Conservation (phyloP, 2,113 vertebrate genomes). For the Ellobius talpinus region DNA sequence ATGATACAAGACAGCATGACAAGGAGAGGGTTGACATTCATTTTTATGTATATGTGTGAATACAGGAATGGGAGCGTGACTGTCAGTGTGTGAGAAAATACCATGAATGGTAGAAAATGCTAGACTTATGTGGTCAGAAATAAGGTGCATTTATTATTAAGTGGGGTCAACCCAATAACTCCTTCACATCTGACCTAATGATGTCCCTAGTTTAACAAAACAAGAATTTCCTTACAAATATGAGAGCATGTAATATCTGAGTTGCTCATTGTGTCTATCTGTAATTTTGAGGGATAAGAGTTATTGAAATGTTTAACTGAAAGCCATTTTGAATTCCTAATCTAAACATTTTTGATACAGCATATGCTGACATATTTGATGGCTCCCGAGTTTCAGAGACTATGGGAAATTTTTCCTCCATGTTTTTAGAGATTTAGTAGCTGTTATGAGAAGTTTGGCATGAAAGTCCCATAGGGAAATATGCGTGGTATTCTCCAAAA, state of each 20-base stretch:
- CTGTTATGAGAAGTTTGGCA: constrained; percentile 12
- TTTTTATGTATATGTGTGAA: not conserved
- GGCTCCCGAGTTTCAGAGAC: not conserved
- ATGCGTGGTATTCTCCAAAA: constrained; percentile 27
- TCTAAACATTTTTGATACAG: not conserved
- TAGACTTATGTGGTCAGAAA: not conserved
- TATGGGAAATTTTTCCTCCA: not conserved
- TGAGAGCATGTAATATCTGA: not conserved
- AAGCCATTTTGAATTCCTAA: constrained; percentile 2
- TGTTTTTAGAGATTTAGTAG: not conserved
- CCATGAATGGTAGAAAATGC: not conserved
- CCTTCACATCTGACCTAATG: not conserved
- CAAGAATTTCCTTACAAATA: not conserved
- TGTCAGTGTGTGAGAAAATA: not conserved
- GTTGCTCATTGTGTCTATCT: not conserved
- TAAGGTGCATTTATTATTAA: constrained; percentile 17
- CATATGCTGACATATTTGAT: not conserved
- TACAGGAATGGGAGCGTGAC: not conserved
- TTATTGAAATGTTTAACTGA: constrained; percentile 24
- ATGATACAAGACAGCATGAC: not conserved
- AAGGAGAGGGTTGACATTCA: not conserved
- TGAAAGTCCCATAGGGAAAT: constrained; percentile 46
- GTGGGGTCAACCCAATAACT: not conserved
- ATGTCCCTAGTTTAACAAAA: not conserved
- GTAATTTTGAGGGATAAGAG: not conserved